Evolutionary conservation across 92 coral and sea anemone genomes (phyloP), one percentile per base, ranked within the genome.

Genomic region (Zoanthus sansibaricus): DNA sequence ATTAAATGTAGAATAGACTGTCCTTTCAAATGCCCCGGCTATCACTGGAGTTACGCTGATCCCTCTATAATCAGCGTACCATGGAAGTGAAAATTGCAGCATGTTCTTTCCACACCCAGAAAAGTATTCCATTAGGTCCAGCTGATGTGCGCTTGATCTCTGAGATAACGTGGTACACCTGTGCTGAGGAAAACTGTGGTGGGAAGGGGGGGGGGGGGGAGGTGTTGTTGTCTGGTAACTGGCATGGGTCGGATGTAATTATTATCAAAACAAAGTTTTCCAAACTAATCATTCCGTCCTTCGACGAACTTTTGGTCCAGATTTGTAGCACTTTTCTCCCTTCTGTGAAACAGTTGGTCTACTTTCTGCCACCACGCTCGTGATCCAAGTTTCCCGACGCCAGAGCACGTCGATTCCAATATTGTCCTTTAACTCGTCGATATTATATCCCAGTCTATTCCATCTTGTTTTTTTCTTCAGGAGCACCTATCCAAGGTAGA

Each of bases 71-170:
- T 66, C 49, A 1, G 76, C 20, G 76, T 67, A 84, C 42, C 48
- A 89, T 72, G 31, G 91, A 71, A 31, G 84, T 70, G 51, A 87
- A 21, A n/a, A 71, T 52, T 6, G 51, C 62, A 33, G 91, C 88
- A 62, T 88, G 30, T 42, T 83, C 82, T 77, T 89, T 84, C 89
- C 92, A 89, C 33, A 83, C 77, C 86, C 85, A 89, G 76, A 54
- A 91, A 30, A 91, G 93, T 72, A 83, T 83, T 69, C 89, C 86
- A 45, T 87, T 90, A 21, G 93, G 87, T 66, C 89, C 86, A 18
- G 86, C 82, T 9, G 88, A 84, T 46, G 91, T 91, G 25, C 89
- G 74, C 86, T 83, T 87, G 58, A 87, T 91, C 76, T 64, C 82
- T 49, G 94, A 91, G 6, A 91, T 76, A 42, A 89, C 74, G 21